Evolutionary conservation across 1,140 invertebrate genomes (phyloP).

Genomic region (Eupeodes corollae): DNA sequence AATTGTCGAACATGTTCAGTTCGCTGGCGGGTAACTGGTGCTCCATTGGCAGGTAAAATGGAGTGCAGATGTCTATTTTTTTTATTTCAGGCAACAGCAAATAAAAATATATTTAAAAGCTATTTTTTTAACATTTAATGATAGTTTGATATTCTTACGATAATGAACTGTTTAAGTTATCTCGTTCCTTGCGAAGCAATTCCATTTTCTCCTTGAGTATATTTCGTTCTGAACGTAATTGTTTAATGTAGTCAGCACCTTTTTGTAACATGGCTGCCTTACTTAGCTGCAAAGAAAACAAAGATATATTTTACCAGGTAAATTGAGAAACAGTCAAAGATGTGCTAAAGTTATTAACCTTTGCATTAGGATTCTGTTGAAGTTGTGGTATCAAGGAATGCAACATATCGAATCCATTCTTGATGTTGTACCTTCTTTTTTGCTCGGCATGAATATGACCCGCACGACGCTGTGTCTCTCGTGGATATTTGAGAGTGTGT

Average conservation of each 20-base stretch:
- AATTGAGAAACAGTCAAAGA: constrained; percentile 1
- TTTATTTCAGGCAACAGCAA: no score
- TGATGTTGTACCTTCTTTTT: constrained; percentile 93
- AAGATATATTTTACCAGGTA: not conserved
- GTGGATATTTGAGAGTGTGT: constrained; percentile 29
- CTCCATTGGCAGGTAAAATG: constrained; percentile 88
- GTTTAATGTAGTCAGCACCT: constrained; percentile 89
- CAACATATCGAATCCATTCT: constrained; percentile 92
- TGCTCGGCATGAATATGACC: constrained; percentile 96
- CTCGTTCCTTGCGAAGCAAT: constrained; percentile 72
- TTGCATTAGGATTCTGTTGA: constrained; percentile 79
- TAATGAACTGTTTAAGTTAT: constrained; percentile 71
- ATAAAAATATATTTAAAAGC: constrained; percentile 4
- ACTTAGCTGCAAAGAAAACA: constrained; percentile 47
- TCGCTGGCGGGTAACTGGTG: constrained; percentile 77
- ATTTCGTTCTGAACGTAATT: constrained; percentile 72
- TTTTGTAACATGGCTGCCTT: constrained; percentile 96
- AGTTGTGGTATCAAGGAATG: constrained; percentile 88
- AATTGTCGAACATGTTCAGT: constrained; percentile 90
- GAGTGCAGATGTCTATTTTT: constrained; percentile 81
- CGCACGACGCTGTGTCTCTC: constrained; percentile 48
- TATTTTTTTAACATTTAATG: not conserved
- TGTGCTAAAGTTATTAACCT: constrained; percentile 45
- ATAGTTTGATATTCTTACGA: constrained; percentile 2
- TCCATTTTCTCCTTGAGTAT: constrained; percentile 87